phyloP scores from a whole-genome alignment of 2,797 vertebrate genomes.

The Morus bassanus region DNA sequence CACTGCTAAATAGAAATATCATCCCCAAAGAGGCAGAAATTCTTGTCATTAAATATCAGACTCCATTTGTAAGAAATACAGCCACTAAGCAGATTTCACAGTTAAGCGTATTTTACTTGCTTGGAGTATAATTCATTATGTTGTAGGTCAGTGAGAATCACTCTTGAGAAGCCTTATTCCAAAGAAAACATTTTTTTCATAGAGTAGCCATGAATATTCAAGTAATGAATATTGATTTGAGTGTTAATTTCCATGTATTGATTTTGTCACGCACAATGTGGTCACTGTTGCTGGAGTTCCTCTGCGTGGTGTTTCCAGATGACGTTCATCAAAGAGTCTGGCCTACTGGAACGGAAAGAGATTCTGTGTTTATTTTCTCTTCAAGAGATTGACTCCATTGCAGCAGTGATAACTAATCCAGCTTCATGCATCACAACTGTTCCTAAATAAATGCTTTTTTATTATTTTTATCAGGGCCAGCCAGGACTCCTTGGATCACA shows the following conservation, averaged over 20 bases:
- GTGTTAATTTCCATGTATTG: not conserved
- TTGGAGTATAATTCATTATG: not conserved
- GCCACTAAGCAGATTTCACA: not conserved
- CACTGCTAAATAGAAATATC: not conserved
- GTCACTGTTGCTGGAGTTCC: not conserved
- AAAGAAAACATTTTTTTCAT: not conserved
- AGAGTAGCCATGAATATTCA: not conserved
- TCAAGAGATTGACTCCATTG: not conserved
- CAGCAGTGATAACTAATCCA: not conserved
- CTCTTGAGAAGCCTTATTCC: not conserved
- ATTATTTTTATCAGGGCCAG: slow-evolving; percentile 79
- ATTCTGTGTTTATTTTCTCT: not conserved
- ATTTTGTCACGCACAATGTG: not conserved
- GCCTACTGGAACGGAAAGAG: not conserved
- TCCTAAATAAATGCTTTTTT: slow-evolving; percentile 2
- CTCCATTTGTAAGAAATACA: not conserved
- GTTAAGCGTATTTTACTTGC: not conserved
- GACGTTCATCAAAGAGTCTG: not conserved
- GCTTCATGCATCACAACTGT: not conserved
- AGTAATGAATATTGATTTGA: not conserved
- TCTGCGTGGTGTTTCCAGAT: not conserved
- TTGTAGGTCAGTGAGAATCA: not conserved
- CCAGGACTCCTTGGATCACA: slow-evolving; percentile 86
- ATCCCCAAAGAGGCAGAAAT: not conserved
- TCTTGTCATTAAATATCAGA: not conserved